Percentiles rank a stretch among this genome's conserved stretches.
Conservation (phyloP, 2,888 invertebrate species). For the Galeruca laticollis region DNA sequence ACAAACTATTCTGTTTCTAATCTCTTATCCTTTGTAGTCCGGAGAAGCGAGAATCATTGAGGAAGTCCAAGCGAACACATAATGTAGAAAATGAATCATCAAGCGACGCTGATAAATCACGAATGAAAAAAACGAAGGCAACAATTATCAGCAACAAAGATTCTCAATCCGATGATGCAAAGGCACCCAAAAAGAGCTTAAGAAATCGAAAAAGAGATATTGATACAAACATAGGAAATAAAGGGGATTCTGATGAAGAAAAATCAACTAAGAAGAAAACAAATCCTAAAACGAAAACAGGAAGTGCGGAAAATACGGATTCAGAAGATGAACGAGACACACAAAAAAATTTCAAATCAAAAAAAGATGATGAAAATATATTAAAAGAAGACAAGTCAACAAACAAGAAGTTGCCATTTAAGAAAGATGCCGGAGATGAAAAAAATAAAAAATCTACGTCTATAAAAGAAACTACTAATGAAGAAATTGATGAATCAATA, state of each 20-base stretch:
- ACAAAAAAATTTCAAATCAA: not conserved
- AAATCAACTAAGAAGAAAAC: not conserved
- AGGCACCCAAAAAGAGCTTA: not conserved
- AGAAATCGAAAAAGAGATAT: not conserved
- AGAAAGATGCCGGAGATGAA: not conserved
- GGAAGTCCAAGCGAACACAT: slow-evolving; percentile 28
- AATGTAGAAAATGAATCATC: not conserved
- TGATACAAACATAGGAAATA: not conserved
- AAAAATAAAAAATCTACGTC: not conserved
- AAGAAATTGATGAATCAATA: not conserved
- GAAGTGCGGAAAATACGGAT: slow-evolving; percentile 13
- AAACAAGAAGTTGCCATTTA: not conserved
- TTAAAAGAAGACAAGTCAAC: slow-evolving; percentile 24
- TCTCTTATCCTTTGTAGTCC: slow-evolving; percentile 41
- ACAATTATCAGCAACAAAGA: not conserved
- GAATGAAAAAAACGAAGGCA: slow-evolving; percentile 45
- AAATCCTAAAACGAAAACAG: not conserved
- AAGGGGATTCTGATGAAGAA: not conserved
- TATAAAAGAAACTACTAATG: not conserved
- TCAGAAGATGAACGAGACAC: not conserved
- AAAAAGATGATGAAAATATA: slow-evolving; percentile 29
- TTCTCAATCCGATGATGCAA: not conserved
- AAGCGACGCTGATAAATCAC: slow-evolving; percentile 43
- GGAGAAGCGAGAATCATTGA: slow-evolving; percentile 46
- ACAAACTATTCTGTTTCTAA: not conserved